Conservation (phyloP, 1,140 invertebrate species). For the Eupristina koningsbergeri region DNA sequence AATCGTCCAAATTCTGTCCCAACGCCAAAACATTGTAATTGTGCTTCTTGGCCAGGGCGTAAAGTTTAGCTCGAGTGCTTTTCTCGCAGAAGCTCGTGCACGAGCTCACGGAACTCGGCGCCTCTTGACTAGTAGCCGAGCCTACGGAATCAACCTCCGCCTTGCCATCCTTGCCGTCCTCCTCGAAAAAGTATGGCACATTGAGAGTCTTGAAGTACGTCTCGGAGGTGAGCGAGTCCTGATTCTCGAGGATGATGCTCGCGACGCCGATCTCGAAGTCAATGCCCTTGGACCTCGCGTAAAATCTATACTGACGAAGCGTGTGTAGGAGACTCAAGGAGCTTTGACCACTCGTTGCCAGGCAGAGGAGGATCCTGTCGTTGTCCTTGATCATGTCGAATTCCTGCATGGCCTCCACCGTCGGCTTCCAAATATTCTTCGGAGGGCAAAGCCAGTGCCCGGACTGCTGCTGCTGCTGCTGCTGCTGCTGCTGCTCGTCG, state of each 20-base stretch:
- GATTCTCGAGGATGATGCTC: conserved; percentile 80
- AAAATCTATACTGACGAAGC: conserved; percentile 87
- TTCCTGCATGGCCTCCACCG: conserved; percentile 86
- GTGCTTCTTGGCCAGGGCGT: conserved; percentile 81
- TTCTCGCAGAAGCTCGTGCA: conserved; percentile 78
- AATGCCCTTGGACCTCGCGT: conserved; percentile 82
- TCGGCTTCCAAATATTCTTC: conserved; percentile 86
- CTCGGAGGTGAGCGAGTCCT: conserved; percentile 80
- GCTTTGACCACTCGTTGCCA: conserved; percentile 85
- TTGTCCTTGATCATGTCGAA: conserved; percentile 89
- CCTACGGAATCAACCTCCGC: conserved; percentile 46
- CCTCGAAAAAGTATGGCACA: conserved; percentile 83
- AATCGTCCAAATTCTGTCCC: conserved; percentile 90
- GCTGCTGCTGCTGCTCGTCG: conserved; percentile 43
- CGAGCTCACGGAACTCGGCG: not conserved
- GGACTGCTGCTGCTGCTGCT: conserved; percentile 28
- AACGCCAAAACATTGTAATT: conserved; percentile 89
- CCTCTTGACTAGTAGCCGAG: conserved; percentile 7
- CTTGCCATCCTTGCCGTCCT: conserved; percentile 65
- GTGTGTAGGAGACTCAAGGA: conserved; percentile 88
- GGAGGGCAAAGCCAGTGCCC: conserved; percentile 83
- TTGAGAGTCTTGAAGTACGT: conserved; percentile 79
- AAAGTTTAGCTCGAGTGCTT: conserved; percentile 82
- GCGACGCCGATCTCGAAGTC: conserved; percentile 84
- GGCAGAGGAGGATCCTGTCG: conserved; percentile 87